Base-by-base conservation (phyloP, 2,797 vertebrate genomes). In the Xenopus petersii region DNA sequence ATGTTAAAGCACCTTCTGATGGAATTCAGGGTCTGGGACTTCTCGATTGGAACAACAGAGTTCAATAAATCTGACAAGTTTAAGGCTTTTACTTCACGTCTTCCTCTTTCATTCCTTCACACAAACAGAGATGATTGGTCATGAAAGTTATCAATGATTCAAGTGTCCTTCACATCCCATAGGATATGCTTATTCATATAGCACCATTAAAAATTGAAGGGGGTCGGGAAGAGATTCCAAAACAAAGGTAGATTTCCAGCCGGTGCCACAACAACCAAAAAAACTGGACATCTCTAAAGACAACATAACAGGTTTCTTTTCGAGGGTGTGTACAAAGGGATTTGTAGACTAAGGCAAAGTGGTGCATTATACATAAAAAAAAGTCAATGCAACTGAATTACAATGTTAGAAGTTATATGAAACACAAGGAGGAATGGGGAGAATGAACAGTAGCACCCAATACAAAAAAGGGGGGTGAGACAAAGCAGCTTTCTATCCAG, bases 311-410 rank as follows among this genome's bases (percentile, higher is more conserved):
- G 13, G 54, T 15, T 51, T 51, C 54, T 16, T 1, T 12, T 51
- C 4, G 5, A 56, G 54, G 54, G 16, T 3, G 17, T 55, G 54
- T 56, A 30, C 17, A 13, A n/a, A 73, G 42, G 59, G 61, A 26
- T 51, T 61, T 70, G 4, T 26, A 73, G 51, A 59, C 71, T 74
- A 79, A 79, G 77, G 71, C 77, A 79, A 79, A 70, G 24, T 60
- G 70, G 76, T 74, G 61, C 73, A 51, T 73, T 21, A 64, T 68
- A 73, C 13, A 17, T 67, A 10, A 5, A 4, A 17, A 51, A 12
- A 7, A 12, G 6, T 2, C 24, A 12, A 61, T 17, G 4, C 49
- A 51, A 11, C 59, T 4, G 21, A 24, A 5, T 13, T 24, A 13
- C 9, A 12, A 24, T 30, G 10, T 12, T 2, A 30, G 24, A 24